These are phyloP conservation scores for Apodemus sylvaticus DNA, from an alignment of 2,113 vertebrate species.

Conservation along the genomic window DNA sequence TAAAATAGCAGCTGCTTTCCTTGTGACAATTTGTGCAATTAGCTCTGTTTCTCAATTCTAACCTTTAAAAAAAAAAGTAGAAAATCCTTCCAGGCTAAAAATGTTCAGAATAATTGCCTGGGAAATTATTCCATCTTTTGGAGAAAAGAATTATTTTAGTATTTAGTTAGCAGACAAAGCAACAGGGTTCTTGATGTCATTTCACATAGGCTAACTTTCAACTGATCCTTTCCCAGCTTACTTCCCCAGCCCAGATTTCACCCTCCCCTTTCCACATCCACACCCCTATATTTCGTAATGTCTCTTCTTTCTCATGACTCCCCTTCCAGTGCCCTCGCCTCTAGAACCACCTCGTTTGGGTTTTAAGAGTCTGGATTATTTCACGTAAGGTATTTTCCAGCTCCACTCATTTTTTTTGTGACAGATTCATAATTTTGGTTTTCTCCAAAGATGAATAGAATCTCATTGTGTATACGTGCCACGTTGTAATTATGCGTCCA, in stretches of 20 bases:
- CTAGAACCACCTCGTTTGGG: neutral
- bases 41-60: conserved; percentile 37
- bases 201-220: neutral
- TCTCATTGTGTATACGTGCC: too few relatives aligned
- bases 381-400: neutral
- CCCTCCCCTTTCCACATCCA: too few relatives aligned
- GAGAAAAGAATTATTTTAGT: neutral
- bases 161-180: neutral
- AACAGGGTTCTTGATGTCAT: neutral
- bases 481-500: neutral
- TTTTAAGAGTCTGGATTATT: neutral
- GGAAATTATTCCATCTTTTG: neutral
- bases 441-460: neutral
- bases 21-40: conserved; percentile 48
- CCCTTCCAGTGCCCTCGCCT: neutral
- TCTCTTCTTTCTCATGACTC: too few relatives aligned
- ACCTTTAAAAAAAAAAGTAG: neutral
- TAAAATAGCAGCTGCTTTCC: conserved; percentile 42
- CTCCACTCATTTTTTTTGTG: neutral
- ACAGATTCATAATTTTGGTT: neutral
- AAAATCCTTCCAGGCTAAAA: conserved; percentile 4
- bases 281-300: neutral
- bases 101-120: neutral
- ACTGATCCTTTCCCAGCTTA: neutral
- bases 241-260: neutral